phyloP scores from a whole-genome alignment of 2,797 vertebrate genomes.

The Craterocephalus amniculus region DNA sequence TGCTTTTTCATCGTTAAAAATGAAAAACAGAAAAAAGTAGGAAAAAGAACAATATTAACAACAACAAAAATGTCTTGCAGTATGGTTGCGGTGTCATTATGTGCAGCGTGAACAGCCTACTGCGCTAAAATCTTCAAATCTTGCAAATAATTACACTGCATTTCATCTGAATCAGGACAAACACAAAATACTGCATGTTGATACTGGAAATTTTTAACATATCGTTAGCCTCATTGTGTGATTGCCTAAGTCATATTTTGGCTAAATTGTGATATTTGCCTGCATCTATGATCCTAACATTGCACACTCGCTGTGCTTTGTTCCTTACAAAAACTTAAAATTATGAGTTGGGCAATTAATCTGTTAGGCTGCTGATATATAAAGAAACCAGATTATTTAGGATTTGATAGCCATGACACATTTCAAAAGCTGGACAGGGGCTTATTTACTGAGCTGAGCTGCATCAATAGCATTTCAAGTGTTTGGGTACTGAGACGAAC shows the following conservation, averaged over 20 bases:
- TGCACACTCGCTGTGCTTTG: too few species aligned
- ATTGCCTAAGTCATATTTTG: too few species aligned
- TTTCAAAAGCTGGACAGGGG: background rate
- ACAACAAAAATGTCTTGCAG: conserved; percentile 1
- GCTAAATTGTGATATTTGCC: too few species aligned
- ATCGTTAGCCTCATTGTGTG: too few species aligned
- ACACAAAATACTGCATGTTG: background rate
- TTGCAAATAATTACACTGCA: background rate
- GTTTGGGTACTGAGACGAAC: background rate
- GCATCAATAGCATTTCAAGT: too few species aligned
- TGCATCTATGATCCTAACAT: too few species aligned
- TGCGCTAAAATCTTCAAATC: background rate
- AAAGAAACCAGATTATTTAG: background rate
- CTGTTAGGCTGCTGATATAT: background rate
- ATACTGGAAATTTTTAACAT: background rate
- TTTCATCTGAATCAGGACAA: background rate
- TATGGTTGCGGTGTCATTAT: background rate
- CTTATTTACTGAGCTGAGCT: background rate
- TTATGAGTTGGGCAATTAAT: too few species aligned
- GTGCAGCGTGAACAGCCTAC: background rate
- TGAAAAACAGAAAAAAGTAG: conserved; percentile 1
- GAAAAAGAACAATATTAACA: background rate
- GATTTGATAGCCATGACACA: background rate
- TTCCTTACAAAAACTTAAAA: too few species aligned
- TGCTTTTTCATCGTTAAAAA: conserved; percentile 14